Conservation (phyloP, 2,797 vertebrate genomes). For the Trichosurus vulpecula region DNA sequence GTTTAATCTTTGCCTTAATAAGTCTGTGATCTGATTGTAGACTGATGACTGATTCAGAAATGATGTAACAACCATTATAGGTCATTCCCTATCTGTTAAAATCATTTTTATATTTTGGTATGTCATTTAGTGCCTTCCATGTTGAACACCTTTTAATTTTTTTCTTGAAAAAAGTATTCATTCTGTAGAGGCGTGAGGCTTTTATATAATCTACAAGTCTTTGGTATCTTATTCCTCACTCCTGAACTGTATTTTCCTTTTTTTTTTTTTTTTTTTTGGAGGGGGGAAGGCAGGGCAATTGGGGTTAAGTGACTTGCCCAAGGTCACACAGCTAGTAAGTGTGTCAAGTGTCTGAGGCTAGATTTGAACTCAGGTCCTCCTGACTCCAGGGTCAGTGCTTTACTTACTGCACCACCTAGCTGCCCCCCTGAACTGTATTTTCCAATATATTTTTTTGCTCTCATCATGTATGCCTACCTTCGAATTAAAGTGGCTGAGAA, state of each 20-base stretch:
- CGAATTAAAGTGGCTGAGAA: background rate
- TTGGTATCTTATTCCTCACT: background rate
- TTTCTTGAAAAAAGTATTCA: background rate
- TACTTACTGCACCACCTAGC: too few species aligned
- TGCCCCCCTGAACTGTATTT: background rate
- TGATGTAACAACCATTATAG: background rate
- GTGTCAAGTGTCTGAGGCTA: too few species aligned
- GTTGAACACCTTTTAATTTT: background rate
- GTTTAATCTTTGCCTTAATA: background rate
- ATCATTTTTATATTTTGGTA: background rate
- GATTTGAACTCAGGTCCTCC: too few species aligned
- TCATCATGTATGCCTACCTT: background rate
- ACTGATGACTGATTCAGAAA: background rate
- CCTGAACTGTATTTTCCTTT: background rate
- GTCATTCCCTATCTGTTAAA: background rate
- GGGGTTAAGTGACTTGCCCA: too few species aligned
- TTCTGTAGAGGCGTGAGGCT: background rate
- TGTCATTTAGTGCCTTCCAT: background rate
- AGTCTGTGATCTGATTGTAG: background rate
- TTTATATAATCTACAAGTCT: background rate
- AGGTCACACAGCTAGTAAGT: too few species aligned
- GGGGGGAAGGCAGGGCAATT: too few species aligned
- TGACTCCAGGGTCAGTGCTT: too few species aligned
- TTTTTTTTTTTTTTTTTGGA: too few species aligned
- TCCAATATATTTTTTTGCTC: background rate